phyloP scores from a whole-genome alignment of 2,113 vertebrate genomes.

The Terrapene triunguis region DNA sequence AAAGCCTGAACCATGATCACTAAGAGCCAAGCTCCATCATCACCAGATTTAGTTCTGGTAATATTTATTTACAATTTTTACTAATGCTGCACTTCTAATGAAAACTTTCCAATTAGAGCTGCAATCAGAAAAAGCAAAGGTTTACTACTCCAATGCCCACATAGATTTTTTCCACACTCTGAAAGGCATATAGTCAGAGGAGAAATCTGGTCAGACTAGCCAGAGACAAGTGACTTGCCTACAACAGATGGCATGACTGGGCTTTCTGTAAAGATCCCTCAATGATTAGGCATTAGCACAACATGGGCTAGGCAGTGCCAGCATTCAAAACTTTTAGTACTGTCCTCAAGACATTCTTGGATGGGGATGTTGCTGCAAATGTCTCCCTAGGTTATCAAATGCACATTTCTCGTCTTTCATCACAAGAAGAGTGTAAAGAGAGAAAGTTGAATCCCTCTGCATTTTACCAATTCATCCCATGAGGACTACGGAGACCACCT shows the following conservation, averaged over 20 bases:
- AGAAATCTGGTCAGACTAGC: not conserved
- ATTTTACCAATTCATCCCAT: not conserved
- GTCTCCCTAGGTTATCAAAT: not conserved
- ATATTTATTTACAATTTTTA: not conserved
- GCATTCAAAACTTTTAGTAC: not conserved
- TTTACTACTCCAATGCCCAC: not conserved
- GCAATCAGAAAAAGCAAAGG: not conserved
- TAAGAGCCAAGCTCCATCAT: not conserved
- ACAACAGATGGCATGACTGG: not conserved
- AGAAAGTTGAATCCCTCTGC: not conserved
- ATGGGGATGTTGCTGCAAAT: not conserved
- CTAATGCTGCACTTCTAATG: not conserved
- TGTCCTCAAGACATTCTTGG: not conserved
- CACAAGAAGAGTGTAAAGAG: not conserved
- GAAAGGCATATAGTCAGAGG: not conserved
- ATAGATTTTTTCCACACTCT: not conserved
- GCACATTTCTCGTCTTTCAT: not conserved
- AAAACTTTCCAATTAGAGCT: not conserved
- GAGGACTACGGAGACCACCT: not conserved
- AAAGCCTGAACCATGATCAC: not conserved
- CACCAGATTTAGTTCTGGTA: not conserved
- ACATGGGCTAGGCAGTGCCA: not conserved
- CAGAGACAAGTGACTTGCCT: not conserved
- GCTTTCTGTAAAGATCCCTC: not conserved
- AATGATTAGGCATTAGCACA: not conserved